Percentiles rank a stretch among this genome's conserved stretches.
phyloP scores from a whole-genome alignment of 2,888 invertebrate species.

The Machimus atricapillus region DNA sequence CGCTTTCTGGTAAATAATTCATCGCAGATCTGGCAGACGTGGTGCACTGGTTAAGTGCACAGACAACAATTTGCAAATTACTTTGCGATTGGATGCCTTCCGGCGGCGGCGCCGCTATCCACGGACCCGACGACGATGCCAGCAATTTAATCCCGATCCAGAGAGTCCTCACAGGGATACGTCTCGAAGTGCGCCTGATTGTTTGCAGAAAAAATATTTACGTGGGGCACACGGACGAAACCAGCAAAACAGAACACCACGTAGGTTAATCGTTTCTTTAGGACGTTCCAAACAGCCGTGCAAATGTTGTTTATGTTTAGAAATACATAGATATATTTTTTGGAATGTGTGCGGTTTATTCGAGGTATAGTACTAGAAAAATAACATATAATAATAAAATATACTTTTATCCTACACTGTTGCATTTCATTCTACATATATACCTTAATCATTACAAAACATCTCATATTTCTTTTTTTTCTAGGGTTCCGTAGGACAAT shows the following conservation, averaged over 20 bases:
- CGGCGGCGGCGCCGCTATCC: background rate
- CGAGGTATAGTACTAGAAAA: background rate
- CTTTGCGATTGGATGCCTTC: background rate
- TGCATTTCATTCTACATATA: background rate
- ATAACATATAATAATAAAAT: background rate
- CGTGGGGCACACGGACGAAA: background rate
- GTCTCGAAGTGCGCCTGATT: background rate
- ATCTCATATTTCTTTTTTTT: background rate
- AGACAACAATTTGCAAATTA: conserved; percentile 3
- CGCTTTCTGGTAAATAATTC: background rate
- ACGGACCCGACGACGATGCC: background rate
- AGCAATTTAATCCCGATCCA: background rate
- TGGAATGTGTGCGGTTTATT: background rate
- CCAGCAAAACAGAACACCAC: background rate
- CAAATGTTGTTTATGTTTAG: background rate
- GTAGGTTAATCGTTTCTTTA: background rate
- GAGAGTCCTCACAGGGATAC: background rate
- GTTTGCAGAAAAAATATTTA: background rate
- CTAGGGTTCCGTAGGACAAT: no score
- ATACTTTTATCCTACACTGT: background rate
- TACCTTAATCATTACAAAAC: background rate
- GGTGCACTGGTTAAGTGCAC: background rate
- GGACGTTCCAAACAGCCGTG: background rate
- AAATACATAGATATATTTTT: background rate
- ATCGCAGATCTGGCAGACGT: background rate